These are phyloP conservation scores for Zootoca vivipara DNA, from an alignment of 2,113 vertebrate genomes.

Conservation along the genomic window DNA sequence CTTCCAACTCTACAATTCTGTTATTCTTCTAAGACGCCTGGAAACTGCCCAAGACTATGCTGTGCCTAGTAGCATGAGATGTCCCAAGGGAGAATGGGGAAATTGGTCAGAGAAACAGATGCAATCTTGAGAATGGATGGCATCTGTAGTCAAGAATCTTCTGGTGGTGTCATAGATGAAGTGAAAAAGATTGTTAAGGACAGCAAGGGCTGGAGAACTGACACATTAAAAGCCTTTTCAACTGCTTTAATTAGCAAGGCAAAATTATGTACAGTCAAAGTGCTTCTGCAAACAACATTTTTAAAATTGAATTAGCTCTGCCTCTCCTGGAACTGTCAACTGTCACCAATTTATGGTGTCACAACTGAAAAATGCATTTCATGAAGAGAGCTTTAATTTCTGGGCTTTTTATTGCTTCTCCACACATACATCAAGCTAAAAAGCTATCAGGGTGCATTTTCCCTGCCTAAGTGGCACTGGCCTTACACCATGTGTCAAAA, in stretches of 20 bases:
- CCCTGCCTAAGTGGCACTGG: neutral
- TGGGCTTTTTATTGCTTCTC: slow-evolving; percentile 38
- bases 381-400: slow-evolving; percentile 66
- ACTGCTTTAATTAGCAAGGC: slow-evolving; percentile 2
- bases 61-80: neutral
- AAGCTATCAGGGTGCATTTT: neutral
- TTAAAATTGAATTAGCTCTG: slow-evolving; percentile 36
- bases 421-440: neutral
- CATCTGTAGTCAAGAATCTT: neutral
- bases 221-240: neutral
- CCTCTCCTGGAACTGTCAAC: slow-evolving; percentile 52
- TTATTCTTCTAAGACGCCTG: neutral
- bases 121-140: neutral
- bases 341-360: slow-evolving; percentile 47
- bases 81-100: neutral
- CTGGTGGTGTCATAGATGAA: neutral
- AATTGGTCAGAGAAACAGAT: slow-evolving; percentile 2
- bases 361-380: slow-evolving; percentile 50
- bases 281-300: slow-evolving; percentile 35
- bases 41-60: neutral
- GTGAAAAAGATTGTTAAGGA: neutral
- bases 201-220: neutral
- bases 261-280: slow-evolving; percentile 38
- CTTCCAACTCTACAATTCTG: no score
- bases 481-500: neutral